These are phyloP conservation scores for Zaprionus lachaisei DNA, from an alignment of 1,140 invertebrate genomes.

Conservation along the genomic window DNA sequence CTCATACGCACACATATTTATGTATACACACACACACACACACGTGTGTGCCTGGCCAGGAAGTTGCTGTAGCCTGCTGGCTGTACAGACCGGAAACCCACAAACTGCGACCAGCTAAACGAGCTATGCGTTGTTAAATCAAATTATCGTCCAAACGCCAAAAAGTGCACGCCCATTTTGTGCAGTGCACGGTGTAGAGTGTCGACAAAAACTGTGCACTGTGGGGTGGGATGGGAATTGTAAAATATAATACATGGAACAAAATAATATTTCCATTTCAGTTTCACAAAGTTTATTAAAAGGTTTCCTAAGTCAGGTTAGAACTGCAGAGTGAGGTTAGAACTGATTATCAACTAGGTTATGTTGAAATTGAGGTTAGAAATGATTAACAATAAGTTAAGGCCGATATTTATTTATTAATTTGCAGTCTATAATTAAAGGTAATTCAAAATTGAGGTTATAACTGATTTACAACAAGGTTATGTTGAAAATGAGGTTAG, in stretches of 20 bases:
- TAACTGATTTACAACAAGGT: background rate
- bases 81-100: slow-evolving; percentile 46
- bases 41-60: slow-evolving; percentile 18
- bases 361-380: too few relatives aligned
- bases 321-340: background rate
- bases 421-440: too few relatives aligned
- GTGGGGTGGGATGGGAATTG: background rate
- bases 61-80: slow-evolving; percentile 29
- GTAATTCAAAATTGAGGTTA: too few relatives aligned
- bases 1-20: slow-evolving; percentile 7
- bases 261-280: background rate
- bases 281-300: background rate
- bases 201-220: background rate
- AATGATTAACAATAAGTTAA: too few relatives aligned
- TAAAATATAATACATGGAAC: background rate
- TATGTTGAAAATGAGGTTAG: background rate
- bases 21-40: background rate
- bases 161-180: slow-evolving; percentile 16
- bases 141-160: slow-evolving; percentile 45
- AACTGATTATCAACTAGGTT: background rate
- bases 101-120: slow-evolving; percentile 31
- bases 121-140: slow-evolving; percentile 55
- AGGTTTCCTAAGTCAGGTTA: background rate
- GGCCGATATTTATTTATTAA: too few relatives aligned
- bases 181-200: slow-evolving; percentile 18